Evolutionary conservation across 2,113 vertebrate species (phyloP), one percentile per base, ranked within the genome.

Genomic region (Struthidea cinerea): DNA sequence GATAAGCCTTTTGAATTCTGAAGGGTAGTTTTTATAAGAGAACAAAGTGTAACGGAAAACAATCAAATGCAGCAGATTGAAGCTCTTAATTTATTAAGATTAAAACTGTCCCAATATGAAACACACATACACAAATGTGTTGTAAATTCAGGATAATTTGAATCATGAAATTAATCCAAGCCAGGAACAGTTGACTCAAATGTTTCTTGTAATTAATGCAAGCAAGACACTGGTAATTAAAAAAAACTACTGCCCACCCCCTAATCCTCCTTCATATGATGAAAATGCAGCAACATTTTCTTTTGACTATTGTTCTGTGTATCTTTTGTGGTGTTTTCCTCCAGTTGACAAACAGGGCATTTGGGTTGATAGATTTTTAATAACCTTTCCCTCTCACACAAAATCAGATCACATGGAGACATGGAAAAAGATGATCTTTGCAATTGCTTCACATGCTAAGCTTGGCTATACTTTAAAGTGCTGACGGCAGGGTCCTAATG

Each of bases 201-300:
- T 95, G 78, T 96, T 95, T 96, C 80, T 93, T 93, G 53, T 95
- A 95, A 96, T 97, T 93, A 96, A 95, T 90, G 74, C 75, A 95
- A 92, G 67, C 56, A 96, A 95, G 92, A 86, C 79, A 75, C 39
- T 74, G 49, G 68, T 94, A 94, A 94, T 94, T 22, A 13, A 47
- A 65, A 84, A 32, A 33, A 56, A 27, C 50, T 28, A 28, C 23
- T 70, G 16, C 53, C 55, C 35, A 37, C 7, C 30, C 39, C 32
- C 19, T 82, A 92, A 75, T 94, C 30, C 24, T 82, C 47, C 71
- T 86, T 95, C 35, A 42, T 85, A 73, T 67, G 63, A 89, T 63
- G 50, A 80, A 94, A 93, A 91, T 70, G 60, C 9, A 1, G 47
- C 24, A 85, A 79, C 33, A 57, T 86, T 80, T 96, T 90, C 79